Evolutionary conservation across 2,113 vertebrate species (phyloP), one percentile per base, ranked within the genome.

Genomic region (Sapajus apella): DNA sequence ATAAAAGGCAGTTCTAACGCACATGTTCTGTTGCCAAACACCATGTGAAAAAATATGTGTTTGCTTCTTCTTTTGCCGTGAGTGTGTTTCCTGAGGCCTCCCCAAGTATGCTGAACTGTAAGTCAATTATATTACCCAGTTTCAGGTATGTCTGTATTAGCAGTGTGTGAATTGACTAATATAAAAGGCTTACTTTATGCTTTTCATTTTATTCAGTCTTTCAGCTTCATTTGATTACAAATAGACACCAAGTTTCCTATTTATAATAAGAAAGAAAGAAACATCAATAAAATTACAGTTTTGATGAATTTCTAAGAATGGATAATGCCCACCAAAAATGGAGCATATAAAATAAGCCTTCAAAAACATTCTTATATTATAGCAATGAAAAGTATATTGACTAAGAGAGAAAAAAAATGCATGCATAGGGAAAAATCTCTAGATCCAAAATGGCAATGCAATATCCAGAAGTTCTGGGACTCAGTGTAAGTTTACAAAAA

Each of bases 171-270:
- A 61, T 11, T 25, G 58, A 61, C 25, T 61, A 61, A 61, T 79
- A 0, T 14, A 12, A 90, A 89, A 92, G 43, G 23, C 40, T 95
- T 93, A 55, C 23, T 0, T 3, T 80, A 27, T 76, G 30, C 8
- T 77, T 96, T 90, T 92, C 5, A 90, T 72, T 85, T 90, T 64
- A 64, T 86, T 96, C 25, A 56, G 23, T 25, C 17, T 95, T 97
- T 94, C 43, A 66, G 56, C 35, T 93, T 91, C 80, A 21, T 76
- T 89, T 43, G 91, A 21, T 83, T 90, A 94, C 35, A 96, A 93
- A 97, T 55, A 86, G 4, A 7, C 35, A 96, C 68, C 83, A 73
- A 90, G 47, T 87, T 87, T 45, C 8, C n/a, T 23, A n/a, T 40
- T 18, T 43, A 79, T 85, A 85, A 37, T 66, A 89, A 81, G 40